phyloP scores from a whole-genome alignment of 1,140 invertebrate species.

The Druon quercuslanigerum region DNA sequence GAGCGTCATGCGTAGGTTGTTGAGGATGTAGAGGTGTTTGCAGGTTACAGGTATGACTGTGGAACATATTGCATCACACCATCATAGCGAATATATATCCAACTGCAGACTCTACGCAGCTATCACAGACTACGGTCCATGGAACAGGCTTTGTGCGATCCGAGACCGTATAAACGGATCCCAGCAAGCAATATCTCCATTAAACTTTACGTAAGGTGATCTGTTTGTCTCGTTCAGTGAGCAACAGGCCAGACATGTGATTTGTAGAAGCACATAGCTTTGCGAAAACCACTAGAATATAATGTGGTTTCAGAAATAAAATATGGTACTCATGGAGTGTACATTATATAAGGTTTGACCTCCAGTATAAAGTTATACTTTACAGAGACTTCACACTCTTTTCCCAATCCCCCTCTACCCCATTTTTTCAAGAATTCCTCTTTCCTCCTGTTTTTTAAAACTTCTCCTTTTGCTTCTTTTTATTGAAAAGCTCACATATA shows the following conservation, averaged over 20 bases:
- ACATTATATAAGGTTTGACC: not conserved
- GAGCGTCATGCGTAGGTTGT: not conserved
- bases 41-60: not conserved
- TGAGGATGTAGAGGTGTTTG: not conserved
- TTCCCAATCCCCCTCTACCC: no score
- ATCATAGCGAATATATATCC: not conserved
- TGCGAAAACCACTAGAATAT: not conserved
- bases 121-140: not conserved
- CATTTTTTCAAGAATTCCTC: no score
- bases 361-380: no score
- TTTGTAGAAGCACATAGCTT: slow-evolving; percentile 5
- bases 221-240: slow-evolving; percentile 18
- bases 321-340: not conserved
- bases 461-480: no score
- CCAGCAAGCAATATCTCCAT: slow-evolving; percentile 7
- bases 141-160: slow-evolving; percentile 23
- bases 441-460: no score
- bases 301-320: not conserved
- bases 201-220: slow-evolving; percentile 37
- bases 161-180: slow-evolving; percentile 22
- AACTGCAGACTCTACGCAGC: not conserved
- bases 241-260: not conserved
- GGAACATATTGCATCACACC: slow-evolving; percentile 12
- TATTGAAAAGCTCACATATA: no score
- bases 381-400: no score